Base-by-base conservation (phyloP, 2,888 invertebrate species). In the Plebejus anna region DNA sequence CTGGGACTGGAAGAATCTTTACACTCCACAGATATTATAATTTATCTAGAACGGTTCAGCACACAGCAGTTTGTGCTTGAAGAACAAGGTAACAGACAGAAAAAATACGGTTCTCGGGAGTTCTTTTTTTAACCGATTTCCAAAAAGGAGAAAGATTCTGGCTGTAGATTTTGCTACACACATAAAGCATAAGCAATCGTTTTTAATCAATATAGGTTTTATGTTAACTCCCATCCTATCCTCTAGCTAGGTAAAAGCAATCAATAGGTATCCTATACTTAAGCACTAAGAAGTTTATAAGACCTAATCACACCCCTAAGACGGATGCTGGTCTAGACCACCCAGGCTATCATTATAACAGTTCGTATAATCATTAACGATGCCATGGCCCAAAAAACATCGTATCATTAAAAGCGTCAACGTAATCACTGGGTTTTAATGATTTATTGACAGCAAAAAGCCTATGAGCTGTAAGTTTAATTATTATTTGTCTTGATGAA, bases 351-450 rank as follows among this genome's bases (percentile, higher is more conserved):
- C 72, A 72, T 72, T 72, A 72, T 72, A 72, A 72, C 72, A 72
- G 72, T 72, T 66, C 32, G 51, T 72, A 47, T 47, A 47, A 51
- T 72, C 72, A 72, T 72, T 51, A 72, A 51, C 6, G 51, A 72
- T 47, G 22, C 72, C 47, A 28, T 47, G 72, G 72, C 72, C 72
- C 72, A 72, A 72, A 72, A 66, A 72, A 71, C 71, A 71, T 71
- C 28, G 47, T 72, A 72, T 32, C 72, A 72, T 72, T 72, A 71
- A 66, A 66, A 13, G 32, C 71, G 71, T 38, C 71, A 47, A 47
- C 47, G 2, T 72, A 72, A 72, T 72, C 42, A 28, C 72, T 9
- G 72, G 47, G 47, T 72, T 42, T 28, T 72, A 42, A 72, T 72
- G 28, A 72, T 72, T 42, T 72, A 47, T 47, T 13, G 47, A 47